Percentiles rank a stretch among this genome's conserved stretches.
Conservation (phyloP, 2,113 vertebrate genomes). For the Athene noctua region DNA sequence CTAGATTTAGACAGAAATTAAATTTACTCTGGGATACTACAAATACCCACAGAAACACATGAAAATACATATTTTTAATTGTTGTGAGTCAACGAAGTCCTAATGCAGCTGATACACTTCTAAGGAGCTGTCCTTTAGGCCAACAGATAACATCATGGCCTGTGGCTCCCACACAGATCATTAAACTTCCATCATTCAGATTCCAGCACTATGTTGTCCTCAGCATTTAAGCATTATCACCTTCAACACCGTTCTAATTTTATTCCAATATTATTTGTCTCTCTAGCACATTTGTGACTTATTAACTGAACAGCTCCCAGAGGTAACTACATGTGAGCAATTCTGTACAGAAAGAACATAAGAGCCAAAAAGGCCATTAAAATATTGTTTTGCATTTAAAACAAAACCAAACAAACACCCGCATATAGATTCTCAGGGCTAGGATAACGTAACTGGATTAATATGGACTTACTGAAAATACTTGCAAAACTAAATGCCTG, state of each 20-base stretch:
- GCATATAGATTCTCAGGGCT: background rate
- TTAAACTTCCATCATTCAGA: background rate
- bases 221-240: background rate
- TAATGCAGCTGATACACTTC: background rate
- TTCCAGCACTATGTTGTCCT: background rate
- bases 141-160: fast-evolving
- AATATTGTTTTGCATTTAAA: background rate
- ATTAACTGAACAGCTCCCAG: background rate
- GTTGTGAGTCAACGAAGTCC: background rate
- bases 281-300: background rate
- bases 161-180: background rate
- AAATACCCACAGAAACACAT: background rate
- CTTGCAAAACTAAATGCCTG: background rate
- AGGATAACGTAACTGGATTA: background rate
- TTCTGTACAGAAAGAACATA: background rate
- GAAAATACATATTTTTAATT: background rate
- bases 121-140: background rate
- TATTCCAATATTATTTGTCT: background rate
- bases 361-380: background rate
- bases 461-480: background rate
- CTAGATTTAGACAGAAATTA: background rate
- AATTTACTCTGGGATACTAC: background rate
- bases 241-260: background rate
- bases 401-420: background rate
- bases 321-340: background rate